Base-by-base conservation (phyloP, 2,113 vertebrate genomes). In the Cyanoderma ruficeps region DNA sequence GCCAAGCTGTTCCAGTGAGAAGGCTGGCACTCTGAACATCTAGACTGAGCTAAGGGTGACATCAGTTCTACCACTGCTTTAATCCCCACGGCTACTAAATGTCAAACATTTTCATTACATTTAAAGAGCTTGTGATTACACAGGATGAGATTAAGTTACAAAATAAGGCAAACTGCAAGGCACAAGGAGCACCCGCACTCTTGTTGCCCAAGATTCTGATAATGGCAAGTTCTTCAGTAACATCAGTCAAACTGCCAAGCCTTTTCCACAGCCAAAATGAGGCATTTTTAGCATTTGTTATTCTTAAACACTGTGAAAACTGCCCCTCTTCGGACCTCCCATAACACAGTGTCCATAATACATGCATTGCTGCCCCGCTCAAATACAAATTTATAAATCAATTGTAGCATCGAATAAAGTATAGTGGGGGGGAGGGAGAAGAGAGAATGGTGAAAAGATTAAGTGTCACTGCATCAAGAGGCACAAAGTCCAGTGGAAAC, bases 11-110 rank as follows among this genome's bases (percentile, higher is more conserved):
- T 95, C 83, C 95, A 92, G 77, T 6, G 28, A 74, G 87, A 93
- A 92, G 89, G 61, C 93, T 94, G 93, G 94, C 90, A 90, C 68
- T 94, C 60, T 28, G 82, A 91, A 68, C 39, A 83, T 85, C 79
- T 11, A 61, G 50, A 75, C 83, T 75, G 90, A 94, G 78, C 85
- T 94, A 93, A 75, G 25, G 1, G 75, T 95, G 96, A 93, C 93
- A 94, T 96, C 94, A 96, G 75, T 59, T 80, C 77, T 86, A 53
- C 84, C 70, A 74, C 80, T 60, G 80, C 92, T 93, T 92, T 96
- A 95, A 95, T 92, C 96, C 83, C 92, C 47, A 27, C 7, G 10
- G 63, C 87, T 88, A 94, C 70, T 68, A 89, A 95, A 96, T 91
- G 92, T 85, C 96, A 97, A 90, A 90, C 44, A 44, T 90, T 92